Evolutionary conservation across 2,113 vertebrate genomes (phyloP).

Genomic region (Dissostichus mawsoni): DNA sequence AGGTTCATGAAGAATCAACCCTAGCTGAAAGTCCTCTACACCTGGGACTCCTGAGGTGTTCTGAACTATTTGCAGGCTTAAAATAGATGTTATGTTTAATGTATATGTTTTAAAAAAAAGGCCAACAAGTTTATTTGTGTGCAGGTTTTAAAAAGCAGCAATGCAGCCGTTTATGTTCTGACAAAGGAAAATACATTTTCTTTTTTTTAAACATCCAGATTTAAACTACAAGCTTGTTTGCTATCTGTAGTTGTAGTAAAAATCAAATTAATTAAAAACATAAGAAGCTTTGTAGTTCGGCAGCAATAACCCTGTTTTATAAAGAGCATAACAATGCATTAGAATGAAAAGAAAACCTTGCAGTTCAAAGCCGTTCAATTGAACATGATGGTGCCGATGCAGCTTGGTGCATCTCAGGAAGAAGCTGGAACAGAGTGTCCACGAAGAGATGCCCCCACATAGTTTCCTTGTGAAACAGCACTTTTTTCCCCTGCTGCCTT

Average conservation of each 20-base stretch:
- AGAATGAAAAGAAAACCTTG: not conserved
- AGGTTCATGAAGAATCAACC: not conserved
- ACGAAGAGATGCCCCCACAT: conserved; percentile 23
- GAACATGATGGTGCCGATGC: not conserved
- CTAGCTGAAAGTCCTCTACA: not conserved
- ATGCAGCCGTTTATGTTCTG: not conserved
- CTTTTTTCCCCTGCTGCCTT: conserved; percentile 31
- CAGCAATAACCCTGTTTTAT: not conserved
- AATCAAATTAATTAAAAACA: not conserved
- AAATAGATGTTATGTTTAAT: not conserved
- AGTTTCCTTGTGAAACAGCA: conserved; percentile 48
- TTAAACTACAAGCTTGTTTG: not conserved
- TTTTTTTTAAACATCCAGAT: not conserved
- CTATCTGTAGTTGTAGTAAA: not conserved
- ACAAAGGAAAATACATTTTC: not conserved
- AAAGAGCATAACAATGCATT: not conserved
- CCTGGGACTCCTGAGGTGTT: not conserved
- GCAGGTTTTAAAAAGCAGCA: not conserved
- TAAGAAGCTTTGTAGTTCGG: not conserved
- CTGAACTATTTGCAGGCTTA: not conserved
- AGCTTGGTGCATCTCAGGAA: conserved; percentile 2
- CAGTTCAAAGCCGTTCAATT: not conserved
- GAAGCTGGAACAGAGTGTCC: conserved; percentile 43
- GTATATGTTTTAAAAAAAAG: not conserved
- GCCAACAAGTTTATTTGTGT: too few species aligned